Base-by-base conservation (phyloP, 2,113 vertebrate genomes). In the Benitochromis conjunctus region DNA sequence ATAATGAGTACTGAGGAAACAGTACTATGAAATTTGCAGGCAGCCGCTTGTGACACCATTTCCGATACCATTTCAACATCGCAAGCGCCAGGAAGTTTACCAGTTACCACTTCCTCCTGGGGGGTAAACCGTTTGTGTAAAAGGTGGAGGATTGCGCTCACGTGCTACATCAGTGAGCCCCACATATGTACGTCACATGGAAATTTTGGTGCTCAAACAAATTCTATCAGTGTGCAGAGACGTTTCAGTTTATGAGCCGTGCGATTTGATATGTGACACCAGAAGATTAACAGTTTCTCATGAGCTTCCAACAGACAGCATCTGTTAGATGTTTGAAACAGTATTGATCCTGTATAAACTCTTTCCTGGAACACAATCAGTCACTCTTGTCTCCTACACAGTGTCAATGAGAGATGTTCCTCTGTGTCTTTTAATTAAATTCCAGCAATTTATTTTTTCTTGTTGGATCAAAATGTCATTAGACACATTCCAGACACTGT, bases 31-130 rank as follows among this genome's bases (percentile, higher is more conserved):
- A 6, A 8, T 69, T 74, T 81, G 66, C 71, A 86, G 86, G 74
- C 92, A 84, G 74, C 56, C 83, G 14, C 29, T 55, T 19, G 1
- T 93, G 76, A 88, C 90, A 89, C 53, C 58, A 86, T 91, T 91
- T 95, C 93, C 81, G 82, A 55, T 4, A 78, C 10, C 5, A 81
- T 95, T 95, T 91, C 91, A 77, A 93, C 87, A 94, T 38, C 2
- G 6, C 43, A 3, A 84, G 31, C 34, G 55, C 48, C 92, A 93
- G 94, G 95, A 96, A 96, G 90, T 92, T 14, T 53, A 41, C 58
- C 18, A 26, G 60, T 46, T 16, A 95, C 95, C 95, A 92, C 95
- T 96, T 96, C 95, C 95, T 94, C 58, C 41, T 53, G 3, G 5
- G 5, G 31, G 24, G 53, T 29, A 77, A 79, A 31, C 38, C 74